Conservation (phyloP, 2,888 invertebrate genomes). For the Agrenia bidenticulata region DNA sequence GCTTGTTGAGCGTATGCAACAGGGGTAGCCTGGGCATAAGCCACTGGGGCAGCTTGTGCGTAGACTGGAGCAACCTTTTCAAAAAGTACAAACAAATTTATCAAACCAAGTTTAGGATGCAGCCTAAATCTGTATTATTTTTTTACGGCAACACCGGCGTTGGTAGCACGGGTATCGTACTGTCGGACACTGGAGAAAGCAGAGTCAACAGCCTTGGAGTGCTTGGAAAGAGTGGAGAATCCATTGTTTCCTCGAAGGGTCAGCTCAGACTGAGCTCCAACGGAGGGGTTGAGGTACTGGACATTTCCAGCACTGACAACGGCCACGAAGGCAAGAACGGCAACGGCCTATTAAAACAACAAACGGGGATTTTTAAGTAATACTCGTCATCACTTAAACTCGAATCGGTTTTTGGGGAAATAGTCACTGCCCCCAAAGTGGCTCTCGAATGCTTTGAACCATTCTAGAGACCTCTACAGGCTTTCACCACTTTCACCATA, state of each 20-base stretch:
- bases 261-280: constrained; percentile 37
- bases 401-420: background rate
- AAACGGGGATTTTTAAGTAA: background rate
- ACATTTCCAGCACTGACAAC: constrained; percentile 34
- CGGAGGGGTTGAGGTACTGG: constrained; percentile 29
- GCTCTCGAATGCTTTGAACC: background rate
- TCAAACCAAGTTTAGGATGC: background rate
- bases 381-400: background rate
- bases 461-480: background rate
- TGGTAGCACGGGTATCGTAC: constrained; percentile 45
- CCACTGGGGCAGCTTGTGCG: constrained; percentile 19
- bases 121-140: background rate
- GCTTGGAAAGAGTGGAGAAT: constrained; percentile 36
- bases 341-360: constrained; percentile 32
- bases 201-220: constrained; percentile 42
- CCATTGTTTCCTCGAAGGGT: constrained; percentile 43
- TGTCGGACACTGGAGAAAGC: constrained; percentile 41
- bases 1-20: constrained; percentile 5
- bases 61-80: constrained; percentile 4
- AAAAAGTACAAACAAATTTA: background rate
- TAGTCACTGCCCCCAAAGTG: too few relatives aligned
- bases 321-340: constrained; percentile 35
- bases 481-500: background rate
- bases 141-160: constrained; percentile 36
- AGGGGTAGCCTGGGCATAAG: constrained; percentile 20